phyloP scores from a whole-genome alignment of 2,113 vertebrate species.

The Pygathrix nemaeus region DNA sequence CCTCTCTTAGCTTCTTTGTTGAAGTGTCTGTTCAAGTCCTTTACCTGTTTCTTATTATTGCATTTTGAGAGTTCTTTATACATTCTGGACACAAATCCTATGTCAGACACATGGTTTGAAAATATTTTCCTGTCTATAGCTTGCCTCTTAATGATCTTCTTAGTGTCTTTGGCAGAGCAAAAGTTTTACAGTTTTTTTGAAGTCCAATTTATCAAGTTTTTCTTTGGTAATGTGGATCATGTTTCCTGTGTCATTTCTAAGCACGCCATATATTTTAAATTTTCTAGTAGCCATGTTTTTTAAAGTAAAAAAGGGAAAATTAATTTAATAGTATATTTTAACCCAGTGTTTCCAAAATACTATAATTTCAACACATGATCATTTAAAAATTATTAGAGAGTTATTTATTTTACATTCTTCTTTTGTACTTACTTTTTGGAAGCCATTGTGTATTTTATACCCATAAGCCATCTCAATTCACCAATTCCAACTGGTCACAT shows the following conservation, averaged over 20 bases:
- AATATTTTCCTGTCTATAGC: background rate
- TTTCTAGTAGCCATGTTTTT: background rate
- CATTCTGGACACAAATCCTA: background rate
- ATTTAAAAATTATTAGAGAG: background rate
- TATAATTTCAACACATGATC: background rate
- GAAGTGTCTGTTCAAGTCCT: background rate
- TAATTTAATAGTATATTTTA: background rate
- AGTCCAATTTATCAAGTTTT: background rate
- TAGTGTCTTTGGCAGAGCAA: background rate
- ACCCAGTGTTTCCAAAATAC: background rate
- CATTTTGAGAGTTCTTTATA: background rate
- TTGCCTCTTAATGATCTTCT: background rate
- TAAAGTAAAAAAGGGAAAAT: background rate
- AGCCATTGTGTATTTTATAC: background rate
- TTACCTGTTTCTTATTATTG: background rate
- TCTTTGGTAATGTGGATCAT: background rate
- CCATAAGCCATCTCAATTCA: background rate
- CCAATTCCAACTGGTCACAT: no score
- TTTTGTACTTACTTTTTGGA: background rate
- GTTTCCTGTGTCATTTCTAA: constrained; percentile 9
- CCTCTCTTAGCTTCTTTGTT: background rate
- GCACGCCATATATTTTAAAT: background rate
- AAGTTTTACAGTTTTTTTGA: background rate
- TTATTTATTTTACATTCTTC: background rate
- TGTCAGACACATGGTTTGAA: background rate